Base-by-base conservation (phyloP, 2,113 vertebrate genomes). In the Megaleporinus macrocephalus region DNA sequence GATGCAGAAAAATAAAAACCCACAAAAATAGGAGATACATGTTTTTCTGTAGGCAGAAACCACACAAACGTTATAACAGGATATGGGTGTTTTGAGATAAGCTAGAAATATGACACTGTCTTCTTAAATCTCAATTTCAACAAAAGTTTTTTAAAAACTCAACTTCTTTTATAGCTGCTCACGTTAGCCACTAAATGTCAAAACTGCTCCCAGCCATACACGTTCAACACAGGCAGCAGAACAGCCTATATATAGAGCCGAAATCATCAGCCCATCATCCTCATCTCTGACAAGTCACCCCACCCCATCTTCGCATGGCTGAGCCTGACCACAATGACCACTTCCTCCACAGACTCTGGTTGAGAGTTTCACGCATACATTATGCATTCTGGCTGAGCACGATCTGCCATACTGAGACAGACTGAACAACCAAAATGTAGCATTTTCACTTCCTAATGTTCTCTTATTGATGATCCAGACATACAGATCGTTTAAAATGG, bases 251-350 rank as follows among this genome's bases (percentile, higher is more conserved):
- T 65, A 72, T 61, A 79, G 71, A 49, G 22, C 47, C 10, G 5
- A 80, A 73, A 61, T 75, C 76, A 83, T 83, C 36, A 76, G 33
- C 22, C 49, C 70, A 83, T 70, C 69, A 30, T 71, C 62, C 20
- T 16, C 55, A 24, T 73, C 69, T 78, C 44, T 53, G 53, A 36
- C 20, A 77, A 68, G 24, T 18, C 51, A 47, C 29, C 49, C 72
- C 85, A 76, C 71, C 78, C 78, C 27, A 63, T 51, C 41, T 47
- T 53, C 49, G 57, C 63, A 76, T 24, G 47, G 71, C 30, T 41
- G 7, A 61, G 44, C 69, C 41, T 73, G 66, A 66, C 84, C 84
- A 76, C 79, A 75, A 26, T 53, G 77, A 80, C 81, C 84, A 83
- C 81, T 83, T 86, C 84, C 81, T 82, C 26, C 18, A 63, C 44